Evolutionary conservation across 2,797 vertebrate species (phyloP), one percentile per base, ranked within the genome.

Genomic region (Coendou prehensilis): DNA sequence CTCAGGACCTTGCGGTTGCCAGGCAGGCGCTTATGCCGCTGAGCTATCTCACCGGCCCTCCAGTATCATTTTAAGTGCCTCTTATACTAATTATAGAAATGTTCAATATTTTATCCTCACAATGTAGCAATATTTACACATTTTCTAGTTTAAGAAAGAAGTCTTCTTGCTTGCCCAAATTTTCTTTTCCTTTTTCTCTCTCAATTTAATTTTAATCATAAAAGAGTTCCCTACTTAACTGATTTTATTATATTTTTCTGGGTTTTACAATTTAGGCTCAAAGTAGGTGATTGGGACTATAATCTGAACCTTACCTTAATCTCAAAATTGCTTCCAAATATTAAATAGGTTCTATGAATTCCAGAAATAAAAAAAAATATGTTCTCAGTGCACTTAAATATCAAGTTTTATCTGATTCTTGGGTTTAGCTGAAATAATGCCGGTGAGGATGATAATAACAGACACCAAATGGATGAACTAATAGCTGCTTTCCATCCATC

Each of bases 201-300:
- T 26, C 9, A 52, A 78, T 9, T 90, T 30, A 20, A 11, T 91
- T 91, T 91, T 81, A 71, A 76, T 64, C 78, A 3, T 33, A 28
- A 71, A 94, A 59, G 0, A 0, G 1, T 64, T 82, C 15, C 15
- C 9, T n/a, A 50, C 61, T 78, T 57, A 41, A 26, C 23, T 79
- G 13, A 18, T 45, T 78, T 93, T 64, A 85, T 56, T 89, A 47
- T 82, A 45, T 64, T 87, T 6, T 96, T 56, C n/a, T 64, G 28
- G 30, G 17, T 14, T 50, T 54, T 18, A 52, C 17, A 20, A 87
- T 73, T 56, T 87, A 15, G 7, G 61, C 30, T 79, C 11, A 87
- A 69, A 64, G 18, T 10, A 47, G 23, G 9, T 47, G 80, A 56
- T 47, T 56, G 69, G 71, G 18, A 17, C 54, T 85, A 52, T 11